Evolutionary conservation across 2,888 invertebrate genomes (phyloP), one percentile per base, ranked within the genome.

Genomic region (Agonopterix arenella): DNA sequence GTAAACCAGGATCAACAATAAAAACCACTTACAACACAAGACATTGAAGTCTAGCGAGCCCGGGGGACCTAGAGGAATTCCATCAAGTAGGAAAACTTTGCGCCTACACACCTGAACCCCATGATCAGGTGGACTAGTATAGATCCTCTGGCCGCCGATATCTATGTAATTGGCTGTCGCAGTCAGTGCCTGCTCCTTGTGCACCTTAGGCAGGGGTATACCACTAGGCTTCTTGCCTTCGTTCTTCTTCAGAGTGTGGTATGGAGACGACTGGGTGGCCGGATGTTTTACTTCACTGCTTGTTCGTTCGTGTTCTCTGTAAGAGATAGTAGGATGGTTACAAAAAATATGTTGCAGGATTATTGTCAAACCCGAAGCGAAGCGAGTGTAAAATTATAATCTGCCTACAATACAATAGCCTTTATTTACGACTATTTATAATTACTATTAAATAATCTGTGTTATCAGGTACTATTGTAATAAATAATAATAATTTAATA

Each of bases 81-180:
- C 5, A 28, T 28, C 5, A 28, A 28, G 28, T 5, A 28, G 1
- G 8, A 48, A n/a, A 28, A 28, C 28, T 5, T 28, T 5, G 5
- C 28, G 28, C 28, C 28, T 8, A 13, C 36, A 55, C 66, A 90
- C 90, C 83, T 90, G 89, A 56, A 89, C 89, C 11, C 89, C 86
- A 70, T 89, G 85, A 53, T 88, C 89, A 49, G 89, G 86, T n/a
- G 89, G 85, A 54, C 85, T 84, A 2, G 85, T 88, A 53, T 89
- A 90, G 41, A 89, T 86, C 65, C 88, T 80, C 64, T 89, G 89
- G 1, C 89, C 89, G 4, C 88, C 89, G 49, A 89, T 84, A 56
- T 89, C 89, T 9, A 89, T 88, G 52, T 89, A 89, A 58, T 89
- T 86, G 1, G 86, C 83, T 2, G 80, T 74, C 0, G 80, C 74